These are phyloP conservation scores for Colistium nudipinnis DNA, from an alignment of 2,113 vertebrate species.

Conservation along the genomic window DNA sequence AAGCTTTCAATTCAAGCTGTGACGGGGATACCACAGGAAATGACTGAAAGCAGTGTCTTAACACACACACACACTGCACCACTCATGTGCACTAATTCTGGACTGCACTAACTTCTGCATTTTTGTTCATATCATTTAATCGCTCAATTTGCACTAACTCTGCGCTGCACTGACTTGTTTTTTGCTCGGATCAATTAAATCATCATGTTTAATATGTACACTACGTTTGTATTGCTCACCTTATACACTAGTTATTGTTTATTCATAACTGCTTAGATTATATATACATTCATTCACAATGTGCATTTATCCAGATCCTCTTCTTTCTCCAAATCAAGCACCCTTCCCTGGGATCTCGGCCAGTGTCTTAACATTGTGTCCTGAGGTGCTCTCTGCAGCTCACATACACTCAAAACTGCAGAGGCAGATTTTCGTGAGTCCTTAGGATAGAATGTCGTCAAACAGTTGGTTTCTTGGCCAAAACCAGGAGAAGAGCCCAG, in stretches of 20 bases:
- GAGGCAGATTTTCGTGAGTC: slow-evolving; percentile 11
- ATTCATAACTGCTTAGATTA: no score
- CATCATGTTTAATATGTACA: no score
- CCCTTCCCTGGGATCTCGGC: slow-evolving; percentile 44
- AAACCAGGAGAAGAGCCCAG: slow-evolving; percentile 27
- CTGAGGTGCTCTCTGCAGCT: slow-evolving; percentile 43
- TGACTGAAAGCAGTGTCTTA: no score
- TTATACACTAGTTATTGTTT: no score
- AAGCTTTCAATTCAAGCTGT: background rate
- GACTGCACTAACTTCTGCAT: no score
- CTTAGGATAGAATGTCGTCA: slow-evolving; percentile 28
- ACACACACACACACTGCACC: no score
- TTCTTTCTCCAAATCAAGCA: slow-evolving; percentile 39
- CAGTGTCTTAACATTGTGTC: slow-evolving; percentile 57
- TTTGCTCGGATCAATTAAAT: no score
- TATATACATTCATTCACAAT: slow-evolving; percentile 17
- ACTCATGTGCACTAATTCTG: no score
- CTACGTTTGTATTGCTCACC: no score
- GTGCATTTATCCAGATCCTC: slow-evolving; percentile 21
- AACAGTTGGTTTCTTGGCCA: slow-evolving; percentile 20
- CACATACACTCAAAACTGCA: slow-evolving; percentile 23
- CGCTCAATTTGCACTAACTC: no score
- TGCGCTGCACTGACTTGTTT: no score
- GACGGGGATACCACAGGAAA: background rate
- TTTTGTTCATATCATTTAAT: no score